Evolutionary conservation across 2,797 vertebrate genomes (phyloP).

Genomic region (Spondyliosoma cantharus): DNA sequence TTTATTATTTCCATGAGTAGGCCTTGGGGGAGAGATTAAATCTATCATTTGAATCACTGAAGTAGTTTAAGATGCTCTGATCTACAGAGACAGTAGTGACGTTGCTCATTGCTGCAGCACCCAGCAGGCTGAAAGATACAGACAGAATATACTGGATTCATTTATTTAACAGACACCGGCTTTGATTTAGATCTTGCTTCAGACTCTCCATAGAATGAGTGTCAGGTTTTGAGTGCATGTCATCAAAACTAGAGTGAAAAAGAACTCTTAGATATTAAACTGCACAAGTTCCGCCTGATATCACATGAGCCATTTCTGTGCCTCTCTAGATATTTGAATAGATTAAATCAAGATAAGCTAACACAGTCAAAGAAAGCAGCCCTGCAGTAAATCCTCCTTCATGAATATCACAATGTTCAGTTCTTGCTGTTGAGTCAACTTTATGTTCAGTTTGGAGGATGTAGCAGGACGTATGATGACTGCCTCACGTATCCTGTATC

Average conservation of each 20-base stretch:
- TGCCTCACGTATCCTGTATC: too few species aligned
- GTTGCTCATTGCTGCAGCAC: neutral
- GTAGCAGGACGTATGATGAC: too few species aligned
- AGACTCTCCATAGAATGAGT: constrained; percentile 2
- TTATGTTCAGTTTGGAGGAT: too few species aligned
- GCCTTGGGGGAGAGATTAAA: constrained; percentile 23
- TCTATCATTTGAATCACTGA: constrained; percentile 14
- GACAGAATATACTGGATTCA: neutral
- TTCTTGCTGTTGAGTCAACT: too few species aligned
- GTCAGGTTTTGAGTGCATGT: neutral
- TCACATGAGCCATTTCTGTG: neutral
- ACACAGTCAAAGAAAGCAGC: too few species aligned
- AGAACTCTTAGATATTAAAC: neutral
- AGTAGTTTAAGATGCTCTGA: constrained; percentile 27
- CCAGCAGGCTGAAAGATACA: neutral
- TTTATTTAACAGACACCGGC: neutral
- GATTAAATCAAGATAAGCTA: too few species aligned
- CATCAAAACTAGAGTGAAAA: neutral
- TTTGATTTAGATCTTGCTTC: constrained; percentile 7
- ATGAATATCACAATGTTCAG: too few species aligned
- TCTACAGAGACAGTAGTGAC: constrained; percentile 37
- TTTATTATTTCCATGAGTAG: constrained; percentile 13
- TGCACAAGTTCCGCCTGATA: neutral
- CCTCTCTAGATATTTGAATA: neutral
- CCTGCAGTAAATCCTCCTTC: too few species aligned